phyloP scores from a whole-genome alignment of 1,140 invertebrate genomes.

The Archivesica marissinica region DNA sequence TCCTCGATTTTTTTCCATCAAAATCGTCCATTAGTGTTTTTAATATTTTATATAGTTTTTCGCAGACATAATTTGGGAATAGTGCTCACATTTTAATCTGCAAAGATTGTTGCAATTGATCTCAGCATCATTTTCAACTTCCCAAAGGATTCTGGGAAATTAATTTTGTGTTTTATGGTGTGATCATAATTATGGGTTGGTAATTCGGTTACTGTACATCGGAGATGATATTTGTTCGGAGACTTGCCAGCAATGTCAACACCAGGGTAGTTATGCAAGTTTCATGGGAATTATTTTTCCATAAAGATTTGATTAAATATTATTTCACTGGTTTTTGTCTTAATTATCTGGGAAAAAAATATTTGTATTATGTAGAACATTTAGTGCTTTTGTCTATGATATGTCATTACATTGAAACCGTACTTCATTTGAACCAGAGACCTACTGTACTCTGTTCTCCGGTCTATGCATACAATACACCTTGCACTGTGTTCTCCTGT shows the following conservation, averaged over 20 bases:
- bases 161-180: slow-evolving; percentile 63
- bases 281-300: not conserved
- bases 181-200: slow-evolving; percentile 57
- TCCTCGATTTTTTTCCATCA: slow-evolving; percentile 28
- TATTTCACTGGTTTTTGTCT: not conserved
- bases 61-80: slow-evolving; percentile 59
- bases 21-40: slow-evolving; percentile 54
- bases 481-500: too few species aligned
- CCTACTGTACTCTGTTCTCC: too few species aligned
- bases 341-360: not conserved
- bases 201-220: slow-evolving; percentile 44
- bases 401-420: too few species aligned
- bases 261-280: not conserved
- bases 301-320: not conserved
- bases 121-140: slow-evolving; percentile 35
- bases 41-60: slow-evolving; percentile 51
- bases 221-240: slow-evolving; percentile 5
- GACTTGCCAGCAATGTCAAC: not conserved
- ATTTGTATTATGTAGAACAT: too few species aligned
- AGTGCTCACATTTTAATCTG: slow-evolving; percentile 60
- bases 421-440: too few species aligned
- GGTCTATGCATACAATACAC: too few species aligned
- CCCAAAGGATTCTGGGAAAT: slow-evolving; percentile 57
- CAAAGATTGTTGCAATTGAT: slow-evolving; percentile 34
- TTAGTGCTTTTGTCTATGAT: too few species aligned